Percentiles rank a stretch among this genome's conserved stretches.
Evolutionary conservation across 2,888 invertebrate species (phyloP).

Genomic region (Philhelius pedissequus): DNA sequence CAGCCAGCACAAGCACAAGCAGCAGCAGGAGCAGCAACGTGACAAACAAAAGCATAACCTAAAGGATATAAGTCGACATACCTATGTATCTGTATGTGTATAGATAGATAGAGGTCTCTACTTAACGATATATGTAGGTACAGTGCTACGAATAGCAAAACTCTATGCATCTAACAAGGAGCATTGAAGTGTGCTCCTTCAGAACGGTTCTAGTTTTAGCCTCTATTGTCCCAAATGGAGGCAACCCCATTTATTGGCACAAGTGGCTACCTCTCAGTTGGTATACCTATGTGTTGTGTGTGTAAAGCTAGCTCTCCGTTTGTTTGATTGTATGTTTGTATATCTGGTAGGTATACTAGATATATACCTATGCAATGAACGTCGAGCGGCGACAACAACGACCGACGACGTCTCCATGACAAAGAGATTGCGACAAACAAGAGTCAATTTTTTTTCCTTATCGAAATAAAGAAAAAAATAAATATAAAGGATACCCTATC

Average conservation of each 20-base stretch:
- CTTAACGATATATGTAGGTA: neutral
- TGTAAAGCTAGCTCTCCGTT: conserved; percentile 10
- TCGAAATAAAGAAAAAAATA: conserved; percentile 12
- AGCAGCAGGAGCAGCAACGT: neutral
- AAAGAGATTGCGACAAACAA: conserved; percentile 66
- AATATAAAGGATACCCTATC: conserved; percentile 42
- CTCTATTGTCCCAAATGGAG: conserved; percentile 65
- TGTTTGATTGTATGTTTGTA: conserved; percentile 26
- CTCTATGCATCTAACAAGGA: conserved; percentile 27
- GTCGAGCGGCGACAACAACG: conserved; percentile 23
- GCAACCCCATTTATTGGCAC: conserved; percentile 55
- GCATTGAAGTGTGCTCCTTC: conserved; percentile 52
- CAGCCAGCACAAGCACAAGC: conserved; percentile 27
- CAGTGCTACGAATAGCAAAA: neutral
- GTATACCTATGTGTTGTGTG: no score
- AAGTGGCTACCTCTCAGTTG: conserved; percentile 35
- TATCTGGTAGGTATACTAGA: conserved; percentile 1
- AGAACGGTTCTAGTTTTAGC: conserved; percentile 65
- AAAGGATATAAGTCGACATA: no score
- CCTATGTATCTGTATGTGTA: neutral
- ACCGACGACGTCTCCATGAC: conserved; percentile 55
- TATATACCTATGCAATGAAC: no score
- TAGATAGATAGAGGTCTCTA: neutral
- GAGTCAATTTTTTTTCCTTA: conserved; percentile 54
- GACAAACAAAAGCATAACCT: conserved; percentile 24